Percentiles rank a stretch among this genome's conserved stretches.
phyloP scores from a whole-genome alignment of 1,140 invertebrate species.

The Macrosteles quadrilineatus region DNA sequence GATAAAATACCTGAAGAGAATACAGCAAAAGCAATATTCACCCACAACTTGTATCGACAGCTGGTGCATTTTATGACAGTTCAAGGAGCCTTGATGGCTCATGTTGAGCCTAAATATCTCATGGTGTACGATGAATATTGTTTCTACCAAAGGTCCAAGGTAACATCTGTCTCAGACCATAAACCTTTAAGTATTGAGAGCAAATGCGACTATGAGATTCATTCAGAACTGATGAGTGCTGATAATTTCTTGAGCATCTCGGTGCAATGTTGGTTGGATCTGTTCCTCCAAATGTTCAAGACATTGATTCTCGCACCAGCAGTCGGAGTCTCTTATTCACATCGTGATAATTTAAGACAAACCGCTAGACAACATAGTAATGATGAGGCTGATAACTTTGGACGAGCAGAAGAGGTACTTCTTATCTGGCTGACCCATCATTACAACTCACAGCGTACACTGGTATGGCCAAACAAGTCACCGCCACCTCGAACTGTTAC shows the following conservation, averaged over 20 bases:
- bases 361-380: too few relatives aligned
- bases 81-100: constrained; percentile 44
- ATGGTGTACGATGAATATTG: constrained; percentile 47
- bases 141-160: too few relatives aligned
- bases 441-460: not conserved
- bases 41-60: constrained; percentile 25
- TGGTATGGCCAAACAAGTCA: too few relatives aligned
- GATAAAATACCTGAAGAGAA: constrained; percentile 20
- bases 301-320: constrained; percentile 41
- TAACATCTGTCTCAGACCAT: too few relatives aligned
- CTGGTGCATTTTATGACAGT: constrained; percentile 44
- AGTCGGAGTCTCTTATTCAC: constrained; percentile 5
- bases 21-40: constrained; percentile 6
- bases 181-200: too few relatives aligned
- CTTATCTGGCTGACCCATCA: constrained; percentile 25
- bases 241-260: too few relatives aligned
- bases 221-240: too few relatives aligned
- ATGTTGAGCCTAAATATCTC: constrained; percentile 46
- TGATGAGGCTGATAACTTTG: too few relatives aligned
- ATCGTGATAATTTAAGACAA: too few relatives aligned
- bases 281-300: constrained; percentile 50
- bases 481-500: constrained; percentile 32
- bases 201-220: too few relatives aligned
- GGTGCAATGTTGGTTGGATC: constrained; percentile 50
- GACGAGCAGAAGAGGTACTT: constrained; percentile 21